A percentile compares a stretch with the other conserved stretches of the same genome.
phyloP scores from a whole-genome alignment of 2,113 vertebrate genomes.

The Hiodon tergisus region DNA sequence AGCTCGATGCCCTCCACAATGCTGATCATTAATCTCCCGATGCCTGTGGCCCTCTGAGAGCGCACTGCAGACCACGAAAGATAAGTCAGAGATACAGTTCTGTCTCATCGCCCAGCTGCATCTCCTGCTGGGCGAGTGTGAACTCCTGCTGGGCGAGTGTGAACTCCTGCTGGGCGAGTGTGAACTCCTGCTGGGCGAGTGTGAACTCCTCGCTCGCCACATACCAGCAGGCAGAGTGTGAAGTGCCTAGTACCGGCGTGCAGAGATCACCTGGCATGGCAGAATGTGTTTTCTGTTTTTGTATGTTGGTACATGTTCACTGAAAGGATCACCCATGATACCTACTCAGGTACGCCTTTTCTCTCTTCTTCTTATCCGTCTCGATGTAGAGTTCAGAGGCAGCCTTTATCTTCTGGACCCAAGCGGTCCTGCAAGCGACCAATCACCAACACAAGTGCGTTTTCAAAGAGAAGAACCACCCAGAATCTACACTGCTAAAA shows the following conservation, averaged over 20 bases:
- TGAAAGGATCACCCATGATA: background rate
- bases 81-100: background rate
- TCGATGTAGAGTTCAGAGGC: constrained; percentile 98
- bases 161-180: too few relatives aligned
- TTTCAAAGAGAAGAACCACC: background rate
- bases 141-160: too few relatives aligned
- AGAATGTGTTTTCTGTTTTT: background rate
- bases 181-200: too few relatives aligned
- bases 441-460: background rate
- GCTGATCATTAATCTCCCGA: constrained; percentile 95
- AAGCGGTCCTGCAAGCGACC: constrained; percentile 76
- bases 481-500: too few relatives aligned
- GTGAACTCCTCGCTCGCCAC: too few relatives aligned
- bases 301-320: background rate
- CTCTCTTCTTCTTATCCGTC: constrained; percentile 97
- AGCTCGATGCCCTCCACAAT: constrained; percentile 96
- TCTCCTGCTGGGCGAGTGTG: background rate
- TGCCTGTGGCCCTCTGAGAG: constrained; percentile 93
- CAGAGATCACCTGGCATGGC: background rate
- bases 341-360: constrained; percentile 93
- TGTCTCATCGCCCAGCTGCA: background rate
- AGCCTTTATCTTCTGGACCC: constrained; percentile 99
- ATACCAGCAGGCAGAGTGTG: too few relatives aligned
- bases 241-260: too few relatives aligned
- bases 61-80: constrained; percentile 65